These are phyloP conservation scores for Dysidea cf. avara DNA, from an alignment of 37 sponge, comb jelly and placozoan genomes.

Conservation along the genomic window DNA sequence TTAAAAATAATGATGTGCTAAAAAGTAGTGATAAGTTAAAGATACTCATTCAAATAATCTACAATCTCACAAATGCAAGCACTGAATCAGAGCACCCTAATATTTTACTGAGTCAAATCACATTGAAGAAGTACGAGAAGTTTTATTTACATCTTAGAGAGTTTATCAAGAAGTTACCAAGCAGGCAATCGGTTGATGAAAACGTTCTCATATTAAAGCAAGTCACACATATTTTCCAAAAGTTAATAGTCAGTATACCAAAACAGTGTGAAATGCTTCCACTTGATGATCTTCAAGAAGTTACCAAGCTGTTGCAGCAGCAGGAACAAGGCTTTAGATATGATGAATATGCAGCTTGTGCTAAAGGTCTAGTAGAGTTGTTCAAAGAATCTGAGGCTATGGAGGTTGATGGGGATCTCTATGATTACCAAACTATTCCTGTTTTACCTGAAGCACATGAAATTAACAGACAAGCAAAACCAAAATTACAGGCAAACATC, in stretches of 20 bases:
- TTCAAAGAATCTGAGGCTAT: neutral
- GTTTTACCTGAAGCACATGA: slow-evolving; percentile 1
- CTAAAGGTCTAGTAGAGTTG: neutral
- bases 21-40: slow-evolving; percentile 17
- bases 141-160: slow-evolving; percentile 10
- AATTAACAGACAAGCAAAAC: neutral
- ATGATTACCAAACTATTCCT: slow-evolving; percentile 21
- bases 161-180: slow-evolving; percentile 31
- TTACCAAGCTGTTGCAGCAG: too few species aligned
- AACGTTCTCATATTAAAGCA: too few species aligned
- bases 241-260: too few species aligned
- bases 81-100: slow-evolving; percentile 1
- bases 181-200: too few species aligned
- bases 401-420: slow-evolving; percentile 10
- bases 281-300: too few species aligned
- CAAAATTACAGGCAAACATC: slow-evolving; percentile 52
- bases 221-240: too few species aligned
- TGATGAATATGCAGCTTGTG: neutral
- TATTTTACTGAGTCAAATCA: slow-evolving; percentile 27
- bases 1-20: too few species aligned
- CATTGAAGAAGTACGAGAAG: neutral
- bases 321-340: too few species aligned
- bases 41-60: slow-evolving; percentile 28
- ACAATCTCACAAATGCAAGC: slow-evolving; percentile 21
- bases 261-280: too few species aligned